Base-by-base conservation (phyloP, 2,113 vertebrate species). In the Tachuris rubrigastra region DNA sequence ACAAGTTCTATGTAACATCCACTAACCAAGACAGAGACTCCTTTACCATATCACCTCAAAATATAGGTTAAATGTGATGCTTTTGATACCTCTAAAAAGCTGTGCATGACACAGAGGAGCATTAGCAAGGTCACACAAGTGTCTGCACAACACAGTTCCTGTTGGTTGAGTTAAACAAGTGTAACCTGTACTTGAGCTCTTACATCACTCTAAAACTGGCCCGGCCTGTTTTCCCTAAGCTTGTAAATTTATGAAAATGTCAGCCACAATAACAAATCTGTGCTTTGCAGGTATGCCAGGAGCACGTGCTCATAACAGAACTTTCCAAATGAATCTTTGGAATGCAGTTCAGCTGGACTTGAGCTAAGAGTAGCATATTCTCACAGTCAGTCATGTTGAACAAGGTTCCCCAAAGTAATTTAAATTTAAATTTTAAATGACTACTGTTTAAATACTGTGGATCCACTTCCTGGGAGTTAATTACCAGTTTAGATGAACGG, bases 391-490 rank as follows among this genome's bases (percentile, higher is more conserved):
- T 85, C 66, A 83, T 41, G 20, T 27, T 86, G 68, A 90, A 89
- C 69, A 80, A 85, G 67, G 71, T 85, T 62, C 56, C 44, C 41
- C n/a, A 79, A 77, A 91, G 35, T 84, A 1, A 85, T 92, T 92
- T 85, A 73, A 53, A 90, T 90, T 93, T 88, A 50, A 66, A 53
- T 41, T 63, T 80, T 79, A 56, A 85, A 66, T 92, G 49, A 49
- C 60, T 63, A 58, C 56, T 74, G 30, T 73, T 85, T 73, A 58
- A 97, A 65, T 81, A 71, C 12, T 71, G 58, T 46, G n/a, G 37
- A 95, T 91, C 62, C 82, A 90, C 89, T 97, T 96, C 89, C 92
- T 88, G 81, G 92, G 79, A 96, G 95, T 87, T 90, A 90, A 94
- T 87, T 75, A 44, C 23, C 67, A 71, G 22, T 42, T 71, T 17